Evolutionary conservation across 2,888 invertebrate genomes (phyloP).

Genomic region (Stictocephala bisonia): DNA sequence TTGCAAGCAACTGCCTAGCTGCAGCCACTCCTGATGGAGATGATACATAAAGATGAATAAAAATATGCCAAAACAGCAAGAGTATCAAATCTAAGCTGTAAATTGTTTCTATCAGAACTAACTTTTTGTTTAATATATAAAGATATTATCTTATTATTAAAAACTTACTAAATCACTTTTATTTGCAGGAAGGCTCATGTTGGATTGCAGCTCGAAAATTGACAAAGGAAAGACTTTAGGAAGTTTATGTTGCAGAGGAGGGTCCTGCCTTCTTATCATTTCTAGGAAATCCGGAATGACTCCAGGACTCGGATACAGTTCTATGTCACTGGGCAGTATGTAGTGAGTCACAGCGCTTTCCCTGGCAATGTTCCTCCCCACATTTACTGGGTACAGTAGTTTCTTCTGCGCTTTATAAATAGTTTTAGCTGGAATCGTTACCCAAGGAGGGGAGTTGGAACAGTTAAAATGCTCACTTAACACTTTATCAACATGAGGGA

Average conservation of each 20-base stretch:
- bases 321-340: constrained; percentile 88
- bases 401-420: constrained; percentile 85
- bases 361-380: constrained; percentile 89
- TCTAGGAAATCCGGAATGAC: constrained; percentile 84
- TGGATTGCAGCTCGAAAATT: constrained; percentile 86
- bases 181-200: constrained; percentile 71
- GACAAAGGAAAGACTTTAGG: constrained; percentile 87
- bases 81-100: no score
- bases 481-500: constrained; percentile 58
- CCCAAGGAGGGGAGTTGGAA: constrained; percentile 72
- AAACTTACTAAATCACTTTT: constrained; percentile 74
- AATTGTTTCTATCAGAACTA: no score
- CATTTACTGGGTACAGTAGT: constrained; percentile 89
- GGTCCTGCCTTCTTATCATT: constrained; percentile 81
- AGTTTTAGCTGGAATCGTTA: constrained; percentile 70
- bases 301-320: constrained; percentile 88
- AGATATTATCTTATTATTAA: no score
- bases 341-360: constrained; percentile 85
- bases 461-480: constrained; percentile 69
- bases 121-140: no score
- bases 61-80: no score
- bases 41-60: no score
- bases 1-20: no score
- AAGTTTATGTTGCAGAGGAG: constrained; percentile 71
- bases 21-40: no score